Percentiles rank a stretch among this genome's conserved stretches.
Conservation (phyloP, 1,140 invertebrate genomes). For the Polypedilum vanderplanki region DNA sequence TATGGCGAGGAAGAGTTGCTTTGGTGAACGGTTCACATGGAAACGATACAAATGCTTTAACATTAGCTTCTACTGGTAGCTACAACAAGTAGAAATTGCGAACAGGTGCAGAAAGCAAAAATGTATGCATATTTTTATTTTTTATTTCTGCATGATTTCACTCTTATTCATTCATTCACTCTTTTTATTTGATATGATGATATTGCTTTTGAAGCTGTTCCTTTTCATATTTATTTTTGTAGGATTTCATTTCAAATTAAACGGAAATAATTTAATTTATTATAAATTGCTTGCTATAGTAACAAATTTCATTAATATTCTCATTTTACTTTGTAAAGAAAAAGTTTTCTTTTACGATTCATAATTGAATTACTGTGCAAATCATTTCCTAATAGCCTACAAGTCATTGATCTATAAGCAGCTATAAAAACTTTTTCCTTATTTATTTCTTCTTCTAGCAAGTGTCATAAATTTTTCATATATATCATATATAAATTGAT, state of each 20-base stretch:
- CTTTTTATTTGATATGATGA: too few relatives aligned
- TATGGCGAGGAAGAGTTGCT: background rate
- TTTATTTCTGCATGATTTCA: background rate
- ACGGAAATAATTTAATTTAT: too few relatives aligned
- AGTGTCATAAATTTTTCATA: conserved; percentile 1
- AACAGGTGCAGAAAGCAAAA: background rate
- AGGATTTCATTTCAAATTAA: too few relatives aligned
- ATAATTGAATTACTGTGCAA: too few relatives aligned
- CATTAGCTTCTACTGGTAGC: background rate
- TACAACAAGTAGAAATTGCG: background rate
- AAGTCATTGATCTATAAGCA: conserved; percentile 10
- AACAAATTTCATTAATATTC: too few relatives aligned
- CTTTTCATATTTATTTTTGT: too few relatives aligned
- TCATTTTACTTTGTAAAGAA: too few relatives aligned
- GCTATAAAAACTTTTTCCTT: background rate
- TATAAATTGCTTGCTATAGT: too few relatives aligned
- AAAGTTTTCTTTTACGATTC: too few relatives aligned
- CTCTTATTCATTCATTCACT: too few relatives aligned
- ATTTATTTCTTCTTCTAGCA: background rate
- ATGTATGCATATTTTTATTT: background rate
- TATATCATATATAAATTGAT: background rate
- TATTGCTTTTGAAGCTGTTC: too few relatives aligned
- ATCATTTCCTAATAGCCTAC: background rate
- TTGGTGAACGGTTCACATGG: background rate
- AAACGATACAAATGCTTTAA: background rate